Percentiles rank a stretch among this genome's conserved stretches.
phyloP scores from a whole-genome alignment of 1,140 invertebrate genomes.

The Caenorhabditis elegans region DNA sequence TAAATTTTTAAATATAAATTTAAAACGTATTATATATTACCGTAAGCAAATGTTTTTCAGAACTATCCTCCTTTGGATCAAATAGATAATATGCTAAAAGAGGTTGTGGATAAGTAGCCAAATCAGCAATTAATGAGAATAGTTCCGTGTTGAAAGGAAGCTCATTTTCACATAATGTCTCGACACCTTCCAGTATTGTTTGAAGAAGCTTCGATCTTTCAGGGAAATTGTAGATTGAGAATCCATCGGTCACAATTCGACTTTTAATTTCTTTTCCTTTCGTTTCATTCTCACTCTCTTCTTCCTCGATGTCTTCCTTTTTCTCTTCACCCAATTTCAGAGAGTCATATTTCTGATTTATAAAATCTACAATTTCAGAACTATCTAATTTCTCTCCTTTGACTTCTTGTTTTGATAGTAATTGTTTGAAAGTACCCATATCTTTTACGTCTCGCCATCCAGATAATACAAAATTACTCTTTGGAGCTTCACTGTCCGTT shows the following conservation, averaged over 20 bases:
- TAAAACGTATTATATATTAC: neutral
- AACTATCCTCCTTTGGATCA: conserved; percentile 69
- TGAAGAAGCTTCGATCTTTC: conserved; percentile 47
- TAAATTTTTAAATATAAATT: too few species aligned
- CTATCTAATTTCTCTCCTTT: neutral
- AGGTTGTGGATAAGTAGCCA: conserved; percentile 84
- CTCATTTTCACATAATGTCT: conserved; percentile 81
- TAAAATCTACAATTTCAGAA: conserved; percentile 40
- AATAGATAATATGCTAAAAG: conserved; percentile 82
- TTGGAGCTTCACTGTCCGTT: neutral
- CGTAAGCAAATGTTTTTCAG: conserved; percentile 29
- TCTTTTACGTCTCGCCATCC: neutral
- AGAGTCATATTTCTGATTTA: neutral
- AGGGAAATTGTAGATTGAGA: conserved; percentile 26
- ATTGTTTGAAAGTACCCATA: neutral
- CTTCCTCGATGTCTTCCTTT: neutral
- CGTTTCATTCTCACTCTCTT: neutral
- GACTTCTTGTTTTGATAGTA: neutral
- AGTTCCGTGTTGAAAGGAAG: conserved; percentile 84
- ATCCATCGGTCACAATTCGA: neutral
- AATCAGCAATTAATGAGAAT: conserved; percentile 81
- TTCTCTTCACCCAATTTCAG: neutral
- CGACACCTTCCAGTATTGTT: conserved; percentile 77
- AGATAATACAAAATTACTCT: neutral
- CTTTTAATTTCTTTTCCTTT: neutral